Conservation (phyloP, 2,888 invertebrate species). For the Heliconius aoede region DNA sequence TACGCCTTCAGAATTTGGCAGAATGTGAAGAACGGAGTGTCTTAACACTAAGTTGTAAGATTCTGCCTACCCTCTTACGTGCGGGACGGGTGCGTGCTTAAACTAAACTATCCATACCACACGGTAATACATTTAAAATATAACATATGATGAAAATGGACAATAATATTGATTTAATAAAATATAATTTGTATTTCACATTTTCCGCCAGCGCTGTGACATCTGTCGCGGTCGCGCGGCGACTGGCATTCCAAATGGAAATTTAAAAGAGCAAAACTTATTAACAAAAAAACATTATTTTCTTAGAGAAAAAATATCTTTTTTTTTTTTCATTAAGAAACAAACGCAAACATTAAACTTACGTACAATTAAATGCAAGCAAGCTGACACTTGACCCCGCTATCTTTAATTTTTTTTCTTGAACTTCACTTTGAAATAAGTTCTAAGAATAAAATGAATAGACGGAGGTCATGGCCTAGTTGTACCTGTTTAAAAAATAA, state of each 20-base stretch:
- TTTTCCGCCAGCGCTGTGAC: conserved; percentile 4
- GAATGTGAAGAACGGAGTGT: too few species aligned
- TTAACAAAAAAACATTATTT: conserved; percentile 24
- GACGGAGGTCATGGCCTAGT: conserved; percentile 40
- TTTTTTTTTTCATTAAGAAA: conserved; percentile 29
- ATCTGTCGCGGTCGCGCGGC: conserved; percentile 16
- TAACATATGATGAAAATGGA: background rate
- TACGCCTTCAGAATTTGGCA: too few species aligned
- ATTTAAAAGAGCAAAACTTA: conserved; percentile 21
- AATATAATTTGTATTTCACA: background rate
- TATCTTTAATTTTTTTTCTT: conserved; percentile 44
- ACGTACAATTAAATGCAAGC: conserved; percentile 41
- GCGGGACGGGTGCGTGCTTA: too few species aligned
- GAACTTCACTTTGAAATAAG: conserved; percentile 44
- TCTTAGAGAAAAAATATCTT: conserved; percentile 28
- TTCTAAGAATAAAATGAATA: conserved; percentile 45
- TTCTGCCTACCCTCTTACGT: too few species aligned
- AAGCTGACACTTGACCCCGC: conserved; percentile 42
- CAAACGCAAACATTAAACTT: conserved; percentile 39
- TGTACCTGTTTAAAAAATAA: conserved; percentile 32
- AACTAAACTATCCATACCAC: too few species aligned
- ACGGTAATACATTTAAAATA: too few species aligned
- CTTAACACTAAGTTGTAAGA: too few species aligned
- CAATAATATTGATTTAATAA: background rate
- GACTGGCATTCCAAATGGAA: conserved; percentile 17